phyloP scores from a whole-genome alignment of 2,797 vertebrate species.

The Iguana delicatissima region DNA sequence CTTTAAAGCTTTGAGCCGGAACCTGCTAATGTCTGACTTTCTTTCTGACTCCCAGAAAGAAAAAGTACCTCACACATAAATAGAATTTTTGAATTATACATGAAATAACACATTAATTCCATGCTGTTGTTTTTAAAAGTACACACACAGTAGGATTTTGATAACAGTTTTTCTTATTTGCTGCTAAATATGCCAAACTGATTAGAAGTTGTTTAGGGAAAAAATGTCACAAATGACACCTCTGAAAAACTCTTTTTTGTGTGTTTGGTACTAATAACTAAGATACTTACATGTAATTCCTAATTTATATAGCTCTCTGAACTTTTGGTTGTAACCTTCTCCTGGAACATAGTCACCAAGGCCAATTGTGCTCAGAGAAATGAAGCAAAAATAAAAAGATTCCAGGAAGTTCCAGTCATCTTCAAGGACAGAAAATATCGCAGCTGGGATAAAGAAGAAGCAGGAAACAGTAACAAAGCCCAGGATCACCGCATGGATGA shows the following conservation, averaged over 20 bases:
- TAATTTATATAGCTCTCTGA: slow-evolving; percentile 95
- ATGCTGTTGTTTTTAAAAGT: background rate
- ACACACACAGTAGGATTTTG: background rate
- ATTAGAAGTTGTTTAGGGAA: background rate
- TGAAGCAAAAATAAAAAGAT: slow-evolving; percentile 98
- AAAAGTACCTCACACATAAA: background rate
- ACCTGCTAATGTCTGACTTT: background rate
- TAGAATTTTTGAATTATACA: background rate
- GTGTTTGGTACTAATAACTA: background rate
- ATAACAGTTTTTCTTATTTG: background rate
- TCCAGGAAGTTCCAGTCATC: slow-evolving; percentile 98
- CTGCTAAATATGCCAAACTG: background rate
- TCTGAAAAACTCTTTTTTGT: background rate
- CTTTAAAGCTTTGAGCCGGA: background rate
- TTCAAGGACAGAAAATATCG: slow-evolving; percentile 92
- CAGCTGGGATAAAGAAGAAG: slow-evolving; percentile 96
- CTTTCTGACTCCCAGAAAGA: background rate
- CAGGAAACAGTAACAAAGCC: slow-evolving; percentile 85
- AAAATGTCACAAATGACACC: background rate
- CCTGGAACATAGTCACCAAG: slow-evolving; percentile 97
- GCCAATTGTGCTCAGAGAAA: slow-evolving; percentile 97
- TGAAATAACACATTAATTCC: background rate
- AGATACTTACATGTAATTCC: slow-evolving; percentile 93
- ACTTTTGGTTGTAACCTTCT: slow-evolving; percentile 92
- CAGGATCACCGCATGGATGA: slow-evolving; percentile 87